These are phyloP conservation scores for Hydrozoanthus tunicans DNA, from an alignment of 64 coral and sea anemone species.

Conservation along the genomic window DNA sequence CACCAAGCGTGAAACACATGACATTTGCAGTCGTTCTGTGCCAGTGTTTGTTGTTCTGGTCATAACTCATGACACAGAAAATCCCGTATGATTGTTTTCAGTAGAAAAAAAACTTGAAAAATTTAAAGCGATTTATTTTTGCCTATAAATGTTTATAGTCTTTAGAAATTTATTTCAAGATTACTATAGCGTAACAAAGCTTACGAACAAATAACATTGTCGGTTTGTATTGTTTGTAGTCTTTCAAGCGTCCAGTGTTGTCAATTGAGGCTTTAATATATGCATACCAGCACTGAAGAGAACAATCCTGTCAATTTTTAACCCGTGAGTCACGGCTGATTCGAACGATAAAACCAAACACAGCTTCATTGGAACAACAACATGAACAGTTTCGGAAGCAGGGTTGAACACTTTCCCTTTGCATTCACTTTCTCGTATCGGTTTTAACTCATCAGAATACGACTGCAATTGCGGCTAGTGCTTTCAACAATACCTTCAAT, in stretches of 20 bases:
- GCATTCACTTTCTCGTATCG: constrained; percentile 1
- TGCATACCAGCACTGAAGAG: constrained; percentile 38
- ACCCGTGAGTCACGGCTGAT: constrained; percentile 57
- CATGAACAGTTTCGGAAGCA: background rate
- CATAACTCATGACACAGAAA: too few relatives aligned
- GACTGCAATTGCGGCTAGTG: background rate
- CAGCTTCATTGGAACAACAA: constrained; percentile 12
- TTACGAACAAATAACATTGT: background rate
- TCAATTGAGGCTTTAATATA: constrained; percentile 7
- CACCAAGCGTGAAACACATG: background rate
- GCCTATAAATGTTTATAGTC: background rate
- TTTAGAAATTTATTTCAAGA: background rate
- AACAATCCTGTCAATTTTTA: constrained; percentile 56
- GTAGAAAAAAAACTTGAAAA: background rate
- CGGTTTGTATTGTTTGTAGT: constrained; percentile 8
- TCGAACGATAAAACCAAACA: constrained; percentile 35
- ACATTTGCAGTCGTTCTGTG: background rate
- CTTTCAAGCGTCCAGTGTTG: background rate
- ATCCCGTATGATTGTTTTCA: background rate
- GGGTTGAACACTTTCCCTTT: background rate
- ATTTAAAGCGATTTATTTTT: background rate
- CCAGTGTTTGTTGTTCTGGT: background rate
- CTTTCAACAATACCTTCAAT: background rate
- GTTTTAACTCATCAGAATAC: constrained; percentile 27
- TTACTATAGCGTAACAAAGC: background rate